Base-by-base conservation (phyloP, 2,797 vertebrate species). In the Squalus acanthias region DNA sequence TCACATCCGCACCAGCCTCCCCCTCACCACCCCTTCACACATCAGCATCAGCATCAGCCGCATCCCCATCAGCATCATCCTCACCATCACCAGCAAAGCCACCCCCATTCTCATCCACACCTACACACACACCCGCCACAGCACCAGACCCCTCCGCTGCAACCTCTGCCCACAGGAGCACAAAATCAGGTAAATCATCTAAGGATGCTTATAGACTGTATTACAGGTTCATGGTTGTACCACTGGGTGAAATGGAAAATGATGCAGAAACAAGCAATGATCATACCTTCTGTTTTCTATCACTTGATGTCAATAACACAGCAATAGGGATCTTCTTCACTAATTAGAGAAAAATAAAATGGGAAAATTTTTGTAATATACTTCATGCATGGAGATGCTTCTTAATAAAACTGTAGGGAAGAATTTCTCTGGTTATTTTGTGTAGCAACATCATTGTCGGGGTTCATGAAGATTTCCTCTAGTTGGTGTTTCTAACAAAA, bases 91-190 rank as follows among this genome's bases (percentile, higher is more conserved):
- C 98, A 98, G 97, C 99, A 98, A 97, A 97, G 97, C 97, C 99
- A 99, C 96, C 97, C 98, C 0, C 98, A 99, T 96, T 98, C 99
- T 96, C 99, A 99, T 96, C 98, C 99, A 96, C 99, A 99, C 98
- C 98, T 99, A 96, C 99, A 99, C 0, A 95, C 98, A 0, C 98
- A 98, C 97, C 98, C 98, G 0, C 97, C 98, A 96, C 98, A 99
- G 96, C 98, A 99, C 97, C 99, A 99, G 98, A 99, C 98, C 96
- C 99, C 99, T 0, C 98, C 99, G n/a, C 99, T 99, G 97, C 98
- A 98, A 0, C 97, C 98, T 39, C 98, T 99, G 98, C 99, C 99
- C 98, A 98, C 99, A 0, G 98, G 99, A 0, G 98, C 98, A 96
- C 98, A 99, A 96, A 99, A 99, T 97, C 99, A 99, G 99, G 99